Base-by-base conservation (phyloP, 1,140 invertebrate genomes). In the Heliconius eleuchia region DNA sequence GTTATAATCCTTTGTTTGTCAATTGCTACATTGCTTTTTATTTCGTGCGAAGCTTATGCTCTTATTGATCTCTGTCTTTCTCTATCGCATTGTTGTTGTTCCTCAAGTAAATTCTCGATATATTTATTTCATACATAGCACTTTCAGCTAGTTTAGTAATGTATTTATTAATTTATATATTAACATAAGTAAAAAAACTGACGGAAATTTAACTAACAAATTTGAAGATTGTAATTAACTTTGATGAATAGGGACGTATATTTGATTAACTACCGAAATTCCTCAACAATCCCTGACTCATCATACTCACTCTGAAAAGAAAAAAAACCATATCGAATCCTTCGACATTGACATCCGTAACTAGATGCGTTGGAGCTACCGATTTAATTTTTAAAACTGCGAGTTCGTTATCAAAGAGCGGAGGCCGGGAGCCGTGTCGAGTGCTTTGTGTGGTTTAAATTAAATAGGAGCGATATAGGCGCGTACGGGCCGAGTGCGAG, bases 1-100 rank as follows among this genome's bases (percentile, higher is more conserved):
- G 88, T 91, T 89, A 92, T 92, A 92, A 92, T 91, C 89, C 91
- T 89, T 89, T 89, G 90, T 92, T 91, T 92, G 86, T 89, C 85
- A 87, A 87, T 88, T 84, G 81, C 79, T 85, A 81, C 78, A 84
- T 80, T 77, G 78, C 73, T 87, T 55, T 77, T 73, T 66, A 37
- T 76, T 80, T 42, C 39, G 52, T 52, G 46, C n/a, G 66, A 75
- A 42, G 39, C 52, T 57, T 74, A 42, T 74, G 18, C n/a, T 74
- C 50, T 74, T 57, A 57, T 74, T 55, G 34, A 55, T 66, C 60
- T 66, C 60, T 66, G 60, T 66, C 60, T 66, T 66, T 30, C 27
- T 66, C 60, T 66, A 66, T 66, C 3, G 27, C 27, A 18, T 66
- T 27, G 60, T 66, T 66, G 60, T 66, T 27, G 27, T 66, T 66